A percentile compares a stretch with the other conserved stretches of the same genome.
These are phyloP conservation scores for Pogonomyrmex californicus DNA, from an alignment of 1,140 invertebrate species.

Conservation along the genomic window DNA sequence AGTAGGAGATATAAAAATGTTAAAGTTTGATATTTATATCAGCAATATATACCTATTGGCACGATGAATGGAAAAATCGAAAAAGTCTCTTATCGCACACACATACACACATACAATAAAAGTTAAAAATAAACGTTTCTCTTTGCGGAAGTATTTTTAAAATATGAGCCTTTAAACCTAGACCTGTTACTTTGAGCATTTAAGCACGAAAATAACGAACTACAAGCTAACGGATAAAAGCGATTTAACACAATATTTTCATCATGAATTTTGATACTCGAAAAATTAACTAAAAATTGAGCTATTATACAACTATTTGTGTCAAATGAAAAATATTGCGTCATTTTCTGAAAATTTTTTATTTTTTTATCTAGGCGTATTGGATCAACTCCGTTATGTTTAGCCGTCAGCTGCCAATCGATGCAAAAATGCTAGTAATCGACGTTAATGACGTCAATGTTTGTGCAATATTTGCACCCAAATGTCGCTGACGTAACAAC, in stretches of 20 bases:
- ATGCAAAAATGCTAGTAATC: conserved; percentile 3
- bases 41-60: conserved; percentile 11
- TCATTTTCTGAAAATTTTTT: background rate
- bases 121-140: conserved; percentile 45
- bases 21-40: conserved; percentile 38
- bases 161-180: conserved; percentile 41
- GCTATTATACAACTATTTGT: background rate
- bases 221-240: background rate
- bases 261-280: background rate
- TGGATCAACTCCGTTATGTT: background rate
- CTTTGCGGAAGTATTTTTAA: conserved; percentile 44
- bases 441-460: conserved; percentile 15
- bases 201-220: conserved; percentile 42
- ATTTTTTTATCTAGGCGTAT: background rate
- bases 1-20: background rate
- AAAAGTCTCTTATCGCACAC: background rate
- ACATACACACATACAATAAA: conserved; percentile 2
- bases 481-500: background rate
- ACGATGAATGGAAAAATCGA: conserved; percentile 44
- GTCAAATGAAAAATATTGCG: background rate
- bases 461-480: conserved; percentile 15
- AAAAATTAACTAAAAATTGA: background rate
- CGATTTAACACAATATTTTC: conserved; percentile 15
- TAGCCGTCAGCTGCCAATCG: conserved; percentile 6
- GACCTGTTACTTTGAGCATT: conserved; percentile 38